These are phyloP conservation scores for Podotricha telesiphe DNA, from an alignment of 2,888 invertebrate species.

Conservation along the genomic window DNA sequence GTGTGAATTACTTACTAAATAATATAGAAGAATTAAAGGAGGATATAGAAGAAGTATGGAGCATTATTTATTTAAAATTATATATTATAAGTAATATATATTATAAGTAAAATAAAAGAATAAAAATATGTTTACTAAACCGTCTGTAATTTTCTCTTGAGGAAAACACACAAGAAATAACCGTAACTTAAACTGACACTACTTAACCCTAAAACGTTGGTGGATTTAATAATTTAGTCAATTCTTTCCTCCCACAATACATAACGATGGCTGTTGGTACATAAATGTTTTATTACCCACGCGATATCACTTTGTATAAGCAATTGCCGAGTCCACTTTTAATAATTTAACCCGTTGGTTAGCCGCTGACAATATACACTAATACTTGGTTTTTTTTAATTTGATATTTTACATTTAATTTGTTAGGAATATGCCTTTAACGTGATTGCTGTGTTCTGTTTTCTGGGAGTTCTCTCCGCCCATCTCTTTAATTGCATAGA, in stretches of 20 bases:
- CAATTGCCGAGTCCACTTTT: background rate
- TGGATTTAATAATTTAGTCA: constrained; percentile 18
- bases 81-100: too few species aligned
- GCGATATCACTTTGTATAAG: background rate
- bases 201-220: background rate
- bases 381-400: background rate
- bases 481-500: too few species aligned
- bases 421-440: too few species aligned
- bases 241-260: background rate
- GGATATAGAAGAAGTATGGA: too few species aligned
- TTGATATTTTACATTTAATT: too few species aligned
- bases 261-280: constrained; percentile 8
- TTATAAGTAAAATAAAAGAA: too few species aligned
- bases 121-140: too few species aligned
- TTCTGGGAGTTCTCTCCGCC: too few species aligned
- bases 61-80: too few species aligned
- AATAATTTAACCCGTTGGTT: background rate
- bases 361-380: background rate
- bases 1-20: too few species aligned
- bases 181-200: background rate
- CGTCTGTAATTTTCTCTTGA: background rate
- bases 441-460: too few species aligned
- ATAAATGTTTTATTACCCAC: constrained; percentile 8
- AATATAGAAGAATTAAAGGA: too few species aligned
- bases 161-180: constrained; percentile 10